Evolutionary conservation across 2,888 invertebrate genomes (phyloP), one percentile per base, ranked within the genome.

Genomic region (Anorthoa munda): DNA sequence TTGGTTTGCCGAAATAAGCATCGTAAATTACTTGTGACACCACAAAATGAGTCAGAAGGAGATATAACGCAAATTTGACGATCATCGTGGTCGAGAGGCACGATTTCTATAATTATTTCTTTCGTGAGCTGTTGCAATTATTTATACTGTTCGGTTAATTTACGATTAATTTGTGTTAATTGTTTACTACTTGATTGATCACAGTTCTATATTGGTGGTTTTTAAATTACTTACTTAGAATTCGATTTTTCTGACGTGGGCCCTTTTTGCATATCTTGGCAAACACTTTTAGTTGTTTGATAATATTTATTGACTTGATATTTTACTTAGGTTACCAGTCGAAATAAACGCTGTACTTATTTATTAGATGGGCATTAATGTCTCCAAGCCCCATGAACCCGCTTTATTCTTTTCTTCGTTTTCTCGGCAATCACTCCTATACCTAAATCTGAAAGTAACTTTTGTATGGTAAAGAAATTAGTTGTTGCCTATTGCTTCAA

Each of bases 21-120:
- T 82, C 82, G 55, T 79, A 79, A 13, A 77, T 55, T 53, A 79
- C 80, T 77, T 77, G 80, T 46, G 74, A 77, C 23, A 73, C 80
- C 55, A 79, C 77, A 26, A 67, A 67, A 50, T 78, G 59, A 9
- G 17, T 45, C 12, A 78, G n/a, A 2, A 73, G 18, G 4, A 78
- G 50, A 67, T 67, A 67, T 23, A 64, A 67, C n/a, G 58, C 23
- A n/a, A 64, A 67, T 65, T 78, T 78, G 53, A 65, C 53, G 77
- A 79, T 39, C 77, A 78, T 78, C 48, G 55, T 74, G 55, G 66
- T 9, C 50, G 66, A 64, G 3, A 7, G 26, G 17, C 55, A 45
- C n/a, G 55, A 56, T 39, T 51, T 67, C 53, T 65, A 7, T 67
- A 78, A 45, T 64, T 79, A 26, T 23, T 23, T 21, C 1, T 11